phyloP scores from a whole-genome alignment of 2,797 vertebrate genomes.

The Ispidina picta region DNA sequence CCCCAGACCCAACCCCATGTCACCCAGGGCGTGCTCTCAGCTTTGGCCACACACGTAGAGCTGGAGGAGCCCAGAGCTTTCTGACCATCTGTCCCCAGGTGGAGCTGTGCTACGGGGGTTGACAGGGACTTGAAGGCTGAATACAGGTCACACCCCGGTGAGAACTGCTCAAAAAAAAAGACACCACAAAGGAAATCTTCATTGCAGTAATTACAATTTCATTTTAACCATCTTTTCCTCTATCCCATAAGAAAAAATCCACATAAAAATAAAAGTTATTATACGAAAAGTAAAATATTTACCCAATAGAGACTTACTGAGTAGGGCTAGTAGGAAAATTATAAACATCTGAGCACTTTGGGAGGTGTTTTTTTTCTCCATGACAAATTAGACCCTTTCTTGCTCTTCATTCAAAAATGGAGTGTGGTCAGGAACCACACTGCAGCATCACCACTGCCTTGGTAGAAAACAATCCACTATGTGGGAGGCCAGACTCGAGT shows the following conservation, averaged over 20 bases:
- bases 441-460: neutral
- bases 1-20: neutral
- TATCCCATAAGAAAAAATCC: neutral
- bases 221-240: neutral
- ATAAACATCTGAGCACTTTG: neutral
- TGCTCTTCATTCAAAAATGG: neutral
- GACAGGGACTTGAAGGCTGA: neutral
- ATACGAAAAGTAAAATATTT: neutral
- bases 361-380: neutral
- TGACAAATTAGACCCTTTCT: neutral
- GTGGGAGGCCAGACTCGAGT: neutral
- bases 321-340: neutral
- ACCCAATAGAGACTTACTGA: neutral
- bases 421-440: neutral
- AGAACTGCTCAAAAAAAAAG: neutral
- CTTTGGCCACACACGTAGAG: too few species aligned
- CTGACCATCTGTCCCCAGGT: neutral
- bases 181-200: neutral
- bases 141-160: accelerated
- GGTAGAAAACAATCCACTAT: neutral
- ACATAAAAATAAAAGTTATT: neutral
- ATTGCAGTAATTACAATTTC: too few species aligned
- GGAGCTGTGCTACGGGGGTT: neutral
- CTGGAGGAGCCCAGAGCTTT: neutral
- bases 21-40: accelerated